Evolutionary conservation across 1,140 invertebrate genomes (phyloP).

Genomic region (Drosophila sucinea): DNA sequence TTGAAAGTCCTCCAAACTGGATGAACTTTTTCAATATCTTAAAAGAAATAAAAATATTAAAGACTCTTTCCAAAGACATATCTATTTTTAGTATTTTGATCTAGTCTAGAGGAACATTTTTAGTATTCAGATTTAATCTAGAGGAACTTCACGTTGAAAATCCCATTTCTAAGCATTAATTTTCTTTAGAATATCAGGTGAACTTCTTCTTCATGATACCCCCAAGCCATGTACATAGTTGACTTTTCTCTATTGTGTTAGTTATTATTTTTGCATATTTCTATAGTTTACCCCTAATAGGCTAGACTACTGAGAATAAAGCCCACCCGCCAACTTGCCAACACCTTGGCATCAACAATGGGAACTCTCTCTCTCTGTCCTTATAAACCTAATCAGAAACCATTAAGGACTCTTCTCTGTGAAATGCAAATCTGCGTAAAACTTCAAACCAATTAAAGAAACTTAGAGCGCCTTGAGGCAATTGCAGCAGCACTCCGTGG

Average conservation of each 20-base stretch:
- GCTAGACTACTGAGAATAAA: conserved; percentile 42
- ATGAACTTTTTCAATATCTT: too few species aligned
- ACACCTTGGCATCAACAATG: conserved; percentile 49
- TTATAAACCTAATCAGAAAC: conserved; percentile 46
- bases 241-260: background rate
- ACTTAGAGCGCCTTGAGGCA: conserved; percentile 72
- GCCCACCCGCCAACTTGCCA: conserved; percentile 47
- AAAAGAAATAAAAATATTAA: too few species aligned
- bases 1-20: too few species aligned
- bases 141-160: too few species aligned
- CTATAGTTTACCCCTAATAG: conserved; percentile 33
- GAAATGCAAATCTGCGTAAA: conserved; percentile 65
- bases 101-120: too few species aligned
- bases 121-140: too few species aligned
- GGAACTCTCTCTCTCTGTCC: conserved; percentile 10
- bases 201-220: conserved; percentile 8
- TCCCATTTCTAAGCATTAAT: background rate
- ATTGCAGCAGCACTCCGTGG: conserved; percentile 37
- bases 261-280: conserved; percentile 20
- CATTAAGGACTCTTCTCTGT: conserved; percentile 32
- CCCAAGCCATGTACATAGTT: background rate
- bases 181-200: conserved; percentile 13
- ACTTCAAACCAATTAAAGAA: conserved; percentile 79
- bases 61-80: too few species aligned
- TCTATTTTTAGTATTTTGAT: too few species aligned